Base-by-base conservation (phyloP, 2,113 vertebrate species). In the Ellobius talpinus region DNA sequence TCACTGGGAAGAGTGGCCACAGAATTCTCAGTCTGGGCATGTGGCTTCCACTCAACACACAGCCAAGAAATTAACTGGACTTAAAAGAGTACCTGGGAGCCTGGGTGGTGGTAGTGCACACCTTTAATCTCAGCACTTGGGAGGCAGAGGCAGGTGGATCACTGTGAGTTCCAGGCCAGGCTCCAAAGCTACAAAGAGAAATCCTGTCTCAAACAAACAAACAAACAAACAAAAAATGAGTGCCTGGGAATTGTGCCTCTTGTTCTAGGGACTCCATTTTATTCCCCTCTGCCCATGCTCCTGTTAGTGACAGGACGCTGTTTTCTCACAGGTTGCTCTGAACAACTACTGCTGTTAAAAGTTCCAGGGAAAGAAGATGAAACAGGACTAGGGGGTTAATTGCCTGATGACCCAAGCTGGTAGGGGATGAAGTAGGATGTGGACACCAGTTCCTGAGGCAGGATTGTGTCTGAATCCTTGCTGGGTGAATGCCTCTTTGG, bases 291-390 rank as follows among this genome's bases (percentile, higher is more conserved):
- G 36, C 50, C 81, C 21, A 33, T 7, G 17, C 0, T 19, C 24
- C 70, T 36, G 63, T 36, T 52, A 39, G 17, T 5, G 24, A 31
- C 5, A 50, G 33, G 33, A 45, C 26, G 47, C 36, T 39, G 36
- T 9, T 29, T 36, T 39, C 45, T 0, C 2, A 0, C 8, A 0
- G 31, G 24, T 74, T 11, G 0, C 74, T 21, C 33, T 13, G 2
- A 19, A 26, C 81, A 39, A 7, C 36, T 17, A 12, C 50, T 26
- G 4, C 47, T 17, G 8, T 17, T 14, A 17, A 4, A 45, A 70
- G 72, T 21, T 3, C 10, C 1, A 8, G 1, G 21, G 1, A 12
- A 5, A 39, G 87, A 16, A 0, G n/a, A 55, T 19, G 70, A 52
- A 21, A 47, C 9, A n/a, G 42, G 42, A 50, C 5, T 47, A 14